A percentile compares a stretch with the other conserved stretches of the same genome.
Evolutionary conservation across 1,140 invertebrate genomes (phyloP).

Genomic region (Asobara japonica): DNA sequence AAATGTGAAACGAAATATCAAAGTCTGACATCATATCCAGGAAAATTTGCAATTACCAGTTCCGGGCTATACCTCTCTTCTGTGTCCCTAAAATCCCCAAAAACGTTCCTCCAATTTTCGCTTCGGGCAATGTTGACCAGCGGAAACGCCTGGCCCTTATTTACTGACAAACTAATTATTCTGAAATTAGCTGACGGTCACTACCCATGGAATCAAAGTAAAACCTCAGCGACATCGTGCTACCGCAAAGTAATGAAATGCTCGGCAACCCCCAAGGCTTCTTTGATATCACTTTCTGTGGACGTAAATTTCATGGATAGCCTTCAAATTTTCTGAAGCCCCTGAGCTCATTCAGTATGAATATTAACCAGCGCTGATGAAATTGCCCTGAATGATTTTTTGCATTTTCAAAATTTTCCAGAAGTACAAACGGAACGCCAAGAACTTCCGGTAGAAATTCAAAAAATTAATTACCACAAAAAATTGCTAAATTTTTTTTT

Average conservation of each 20-base stretch:
- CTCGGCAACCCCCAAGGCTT: not conserved
- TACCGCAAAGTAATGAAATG: not conserved
- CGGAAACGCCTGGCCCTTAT: not conserved
- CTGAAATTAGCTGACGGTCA: not conserved
- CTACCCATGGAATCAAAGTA: not conserved
- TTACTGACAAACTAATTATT: not conserved
- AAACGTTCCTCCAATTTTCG: not conserved
- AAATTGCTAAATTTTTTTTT: too few relatives aligned
- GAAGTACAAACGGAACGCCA: too few relatives aligned
- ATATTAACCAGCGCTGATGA: conserved; percentile 2
- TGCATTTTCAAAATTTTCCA: too few relatives aligned
- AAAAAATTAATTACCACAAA: too few relatives aligned
- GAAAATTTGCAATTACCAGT: too few relatives aligned
- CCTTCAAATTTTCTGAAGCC: not conserved
- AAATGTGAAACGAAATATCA: too few relatives aligned
- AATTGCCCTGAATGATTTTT: too few relatives aligned
- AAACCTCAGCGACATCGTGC: not conserved
- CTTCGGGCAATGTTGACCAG: not conserved
- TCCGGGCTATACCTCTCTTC: too few relatives aligned
- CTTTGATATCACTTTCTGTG: not conserved
- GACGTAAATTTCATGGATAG: not conserved
- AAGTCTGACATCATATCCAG: too few relatives aligned
- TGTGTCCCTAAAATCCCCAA: not conserved
- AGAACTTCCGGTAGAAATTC: too few relatives aligned
- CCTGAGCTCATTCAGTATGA: not conserved